phyloP scores from a whole-genome alignment of 1,140 invertebrate species.

The Batillaria attramentaria region DNA sequence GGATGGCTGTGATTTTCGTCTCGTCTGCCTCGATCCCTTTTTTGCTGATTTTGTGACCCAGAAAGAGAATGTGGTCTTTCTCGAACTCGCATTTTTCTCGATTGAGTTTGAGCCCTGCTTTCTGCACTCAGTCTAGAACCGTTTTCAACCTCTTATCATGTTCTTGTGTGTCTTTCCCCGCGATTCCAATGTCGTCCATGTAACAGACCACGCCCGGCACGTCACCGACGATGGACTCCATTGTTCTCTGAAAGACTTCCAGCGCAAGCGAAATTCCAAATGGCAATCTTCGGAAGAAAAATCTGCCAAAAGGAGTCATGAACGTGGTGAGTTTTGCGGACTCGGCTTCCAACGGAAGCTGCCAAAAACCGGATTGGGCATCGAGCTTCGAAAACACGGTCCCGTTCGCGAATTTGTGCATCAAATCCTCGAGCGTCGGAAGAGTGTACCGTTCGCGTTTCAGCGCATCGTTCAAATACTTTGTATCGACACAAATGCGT shows the following conservation, averaged over 20 bases:
- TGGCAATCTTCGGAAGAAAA: constrained; percentile 41
- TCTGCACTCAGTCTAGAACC: constrained; percentile 29
- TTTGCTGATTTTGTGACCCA: constrained; percentile 50
- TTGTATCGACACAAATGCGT: background rate
- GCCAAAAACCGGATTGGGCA: constrained; percentile 36
- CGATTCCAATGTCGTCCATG: constrained; percentile 29
- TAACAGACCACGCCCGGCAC: constrained; percentile 19
- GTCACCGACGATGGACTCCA: background rate
- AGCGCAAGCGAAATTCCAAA: constrained; percentile 38
- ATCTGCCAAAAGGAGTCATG: constrained; percentile 64
- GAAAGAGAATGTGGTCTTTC: constrained; percentile 34
- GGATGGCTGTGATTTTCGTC: constrained; percentile 16
- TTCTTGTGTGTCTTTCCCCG: background rate
- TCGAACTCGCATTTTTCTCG: constrained; percentile 41
- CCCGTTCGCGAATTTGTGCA: constrained; percentile 15
- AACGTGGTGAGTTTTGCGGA: constrained; percentile 59
- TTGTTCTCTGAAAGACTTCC: constrained; percentile 41
- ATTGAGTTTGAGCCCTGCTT: constrained; percentile 68
- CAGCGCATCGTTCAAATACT: background rate
- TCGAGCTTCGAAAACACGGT: constrained; percentile 34
- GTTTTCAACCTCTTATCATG: constrained; percentile 22
- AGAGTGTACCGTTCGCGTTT: constrained; percentile 10
- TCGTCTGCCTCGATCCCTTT: constrained; percentile 50
- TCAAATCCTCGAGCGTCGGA: background rate
- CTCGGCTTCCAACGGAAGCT: constrained; percentile 39